Evolutionary conservation across 2,113 vertebrate species (phyloP).

Genomic region (Acanthisitta chloris): DNA sequence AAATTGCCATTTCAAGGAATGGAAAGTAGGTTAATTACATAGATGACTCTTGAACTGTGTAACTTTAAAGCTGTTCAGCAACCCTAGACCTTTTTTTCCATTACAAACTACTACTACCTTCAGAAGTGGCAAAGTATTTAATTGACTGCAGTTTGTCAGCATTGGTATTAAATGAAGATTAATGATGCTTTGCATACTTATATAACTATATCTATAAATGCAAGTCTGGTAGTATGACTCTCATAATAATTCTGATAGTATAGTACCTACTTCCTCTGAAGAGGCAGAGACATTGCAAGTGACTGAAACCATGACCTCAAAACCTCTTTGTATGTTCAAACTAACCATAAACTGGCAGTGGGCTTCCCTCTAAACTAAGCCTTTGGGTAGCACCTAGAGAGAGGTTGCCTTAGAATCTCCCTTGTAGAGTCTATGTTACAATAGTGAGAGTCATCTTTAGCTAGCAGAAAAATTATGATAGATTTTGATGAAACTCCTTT

Average conservation of each 20-base stretch:
- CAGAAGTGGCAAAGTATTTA: not conserved
- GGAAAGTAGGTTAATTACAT: not conserved
- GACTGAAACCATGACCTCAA: not conserved
- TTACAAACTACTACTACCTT: not conserved
- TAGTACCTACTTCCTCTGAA: not conserved
- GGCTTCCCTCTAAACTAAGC: not conserved
- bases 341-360: accelerated
- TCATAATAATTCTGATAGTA: not conserved
- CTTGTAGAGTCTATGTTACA: not conserved
- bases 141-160: not conserved
- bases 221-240: not conserved
- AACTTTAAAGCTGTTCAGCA: not conserved
- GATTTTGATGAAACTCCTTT: not conserved
- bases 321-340: not conserved
- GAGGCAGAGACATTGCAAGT: not conserved
- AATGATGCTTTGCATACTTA: not conserved
- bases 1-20: not conserved
- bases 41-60: not conserved
- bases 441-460: not conserved
- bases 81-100: not conserved
- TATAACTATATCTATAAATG: not conserved
- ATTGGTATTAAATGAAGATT: not conserved
- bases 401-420: accelerated
- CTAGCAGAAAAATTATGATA: not conserved
- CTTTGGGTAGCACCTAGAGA: not conserved